Conservation (phyloP, 2,888 invertebrate genomes). For the Cybosia mesomella region DNA sequence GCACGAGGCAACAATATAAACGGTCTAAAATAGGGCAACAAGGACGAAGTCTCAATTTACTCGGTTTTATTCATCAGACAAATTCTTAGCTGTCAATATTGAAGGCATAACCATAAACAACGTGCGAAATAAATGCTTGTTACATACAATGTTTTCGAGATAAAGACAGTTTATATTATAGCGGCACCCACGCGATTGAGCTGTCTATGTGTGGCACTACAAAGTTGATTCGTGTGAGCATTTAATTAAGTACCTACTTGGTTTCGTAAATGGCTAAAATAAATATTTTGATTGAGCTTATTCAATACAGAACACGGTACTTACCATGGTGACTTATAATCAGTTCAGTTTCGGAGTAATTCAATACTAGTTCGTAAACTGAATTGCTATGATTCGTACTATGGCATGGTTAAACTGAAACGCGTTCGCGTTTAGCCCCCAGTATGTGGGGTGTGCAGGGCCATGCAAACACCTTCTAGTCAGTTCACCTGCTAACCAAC, state of each 20-base stretch:
- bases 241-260: neutral
- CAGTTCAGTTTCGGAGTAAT: too few species aligned
- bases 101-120: slow-evolving; percentile 37
- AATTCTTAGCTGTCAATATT: slow-evolving; percentile 21
- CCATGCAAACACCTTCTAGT: too few species aligned
- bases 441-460: too few species aligned
- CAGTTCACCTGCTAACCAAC: too few species aligned
- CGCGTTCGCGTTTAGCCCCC: too few species aligned
- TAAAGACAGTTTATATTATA: slow-evolving; percentile 46
- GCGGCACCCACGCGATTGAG: slow-evolving; percentile 48
- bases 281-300: neutral
- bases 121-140: slow-evolving; percentile 20
- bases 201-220: slow-evolving; percentile 29
- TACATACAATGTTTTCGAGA: slow-evolving; percentile 48
- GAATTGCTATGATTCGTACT: too few species aligned
- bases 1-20: neutral
- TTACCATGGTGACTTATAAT: too few species aligned
- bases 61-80: slow-evolving; percentile 15
- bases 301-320: too few species aligned
- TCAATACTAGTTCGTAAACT: too few species aligned
- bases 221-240: slow-evolving; percentile 24
- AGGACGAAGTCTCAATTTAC: neutral
- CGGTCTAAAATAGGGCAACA: neutral
- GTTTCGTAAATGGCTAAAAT: neutral
- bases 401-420: too few species aligned